Percentiles rank a stretch among this genome's conserved stretches.
Conservation (phyloP, 2,797 vertebrate species). For the Pitangus sulphuratus region DNA sequence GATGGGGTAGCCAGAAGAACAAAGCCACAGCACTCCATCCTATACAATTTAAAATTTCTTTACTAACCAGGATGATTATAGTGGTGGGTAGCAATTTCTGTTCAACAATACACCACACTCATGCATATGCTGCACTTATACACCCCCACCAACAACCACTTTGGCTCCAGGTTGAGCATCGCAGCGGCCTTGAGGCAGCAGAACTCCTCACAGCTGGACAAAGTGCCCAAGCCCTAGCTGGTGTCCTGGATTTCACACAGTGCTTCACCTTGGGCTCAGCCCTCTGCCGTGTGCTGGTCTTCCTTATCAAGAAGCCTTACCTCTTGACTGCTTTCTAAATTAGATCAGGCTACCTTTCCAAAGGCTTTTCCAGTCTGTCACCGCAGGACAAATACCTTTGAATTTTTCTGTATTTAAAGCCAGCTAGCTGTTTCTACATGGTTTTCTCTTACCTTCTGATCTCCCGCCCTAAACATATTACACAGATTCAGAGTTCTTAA, state of each 20-base stretch:
- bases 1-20: background rate
- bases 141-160: fast-evolving
- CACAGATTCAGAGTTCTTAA: background rate
- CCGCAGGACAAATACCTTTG: background rate
- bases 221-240: fast-evolving
- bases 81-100: background rate
- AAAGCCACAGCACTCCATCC: background rate
- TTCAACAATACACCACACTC: background rate
- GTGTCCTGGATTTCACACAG: background rate
- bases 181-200: fast-evolving
- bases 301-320: background rate
- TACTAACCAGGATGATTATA: background rate
- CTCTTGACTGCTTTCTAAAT: background rate
- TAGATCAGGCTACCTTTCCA: background rate
- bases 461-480: background rate
- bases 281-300: background rate
- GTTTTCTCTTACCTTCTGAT: background rate
- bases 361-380: background rate
- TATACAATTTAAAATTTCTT: background rate
- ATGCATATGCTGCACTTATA: fast-evolving
- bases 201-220: background rate
- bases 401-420: background rate
- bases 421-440: background rate
- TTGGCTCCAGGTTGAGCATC: fast-evolving
- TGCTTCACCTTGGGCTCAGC: background rate